Conservation (phyloP, 2,797 vertebrate genomes). For the Catharus ustulatus region DNA sequence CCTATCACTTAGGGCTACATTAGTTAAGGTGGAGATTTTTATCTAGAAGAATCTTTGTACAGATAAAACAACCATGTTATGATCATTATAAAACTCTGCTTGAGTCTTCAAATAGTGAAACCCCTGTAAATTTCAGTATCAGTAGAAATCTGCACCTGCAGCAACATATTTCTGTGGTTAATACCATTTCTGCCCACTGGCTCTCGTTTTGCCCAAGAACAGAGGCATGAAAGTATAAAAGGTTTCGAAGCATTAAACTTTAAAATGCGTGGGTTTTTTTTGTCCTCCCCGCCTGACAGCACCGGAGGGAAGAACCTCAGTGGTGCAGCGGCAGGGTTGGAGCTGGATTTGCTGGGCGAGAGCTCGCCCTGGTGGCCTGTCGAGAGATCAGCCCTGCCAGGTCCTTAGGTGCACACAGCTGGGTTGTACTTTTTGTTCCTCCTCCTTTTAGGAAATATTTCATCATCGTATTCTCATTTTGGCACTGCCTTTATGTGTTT, state of each 20-base stretch:
- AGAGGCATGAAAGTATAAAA: not conserved
- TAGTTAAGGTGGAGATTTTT: not conserved
- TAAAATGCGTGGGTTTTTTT: fast-evolving
- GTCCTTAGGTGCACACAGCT: fast-evolving
- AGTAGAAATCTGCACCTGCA: conserved; percentile 12
- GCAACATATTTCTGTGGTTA: not conserved
- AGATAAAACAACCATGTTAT: not conserved
- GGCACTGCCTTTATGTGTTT: not conserved
- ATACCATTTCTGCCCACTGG: not conserved
- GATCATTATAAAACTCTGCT: not conserved
- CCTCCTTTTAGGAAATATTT: not conserved
- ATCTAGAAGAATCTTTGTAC: not conserved
- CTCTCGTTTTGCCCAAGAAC: not conserved
- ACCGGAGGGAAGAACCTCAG: fast-evolving
- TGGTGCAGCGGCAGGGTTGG: not conserved
- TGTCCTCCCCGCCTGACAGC: fast-evolving
- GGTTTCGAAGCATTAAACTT: not conserved
- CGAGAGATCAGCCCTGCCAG: not conserved
- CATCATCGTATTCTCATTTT: not conserved
- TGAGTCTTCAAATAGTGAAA: not conserved
- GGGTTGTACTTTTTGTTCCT: fast-evolving
- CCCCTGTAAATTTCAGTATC: conserved; percentile 11
- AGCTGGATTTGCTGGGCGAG: not conserved
- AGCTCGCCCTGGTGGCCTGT: conserved; percentile 25
- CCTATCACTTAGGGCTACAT: conserved; percentile 22